A percentile compares a stretch with the other conserved stretches of the same genome.
phyloP scores from a whole-genome alignment of 2,888 invertebrate genomes.

The Liodrosophila aerea region DNA sequence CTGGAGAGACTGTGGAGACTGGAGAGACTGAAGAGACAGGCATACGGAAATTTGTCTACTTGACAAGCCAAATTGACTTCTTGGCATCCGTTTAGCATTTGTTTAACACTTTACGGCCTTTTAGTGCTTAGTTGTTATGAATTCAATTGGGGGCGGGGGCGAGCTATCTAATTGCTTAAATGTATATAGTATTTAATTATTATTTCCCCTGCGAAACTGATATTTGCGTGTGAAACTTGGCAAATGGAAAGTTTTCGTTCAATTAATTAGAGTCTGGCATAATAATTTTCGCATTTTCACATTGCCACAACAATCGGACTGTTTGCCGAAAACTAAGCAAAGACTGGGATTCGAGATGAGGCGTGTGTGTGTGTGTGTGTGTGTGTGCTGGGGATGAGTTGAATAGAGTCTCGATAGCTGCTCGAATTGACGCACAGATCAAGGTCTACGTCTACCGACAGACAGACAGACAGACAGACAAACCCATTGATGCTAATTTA shows the following conservation, averaged over 20 bases:
- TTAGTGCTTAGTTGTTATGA: constrained; percentile 29
- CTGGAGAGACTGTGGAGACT: too few relatives aligned
- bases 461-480: not conserved
- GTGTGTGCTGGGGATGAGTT: too few relatives aligned
- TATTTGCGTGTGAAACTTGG: constrained; percentile 48
- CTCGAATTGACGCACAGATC: constrained; percentile 15
- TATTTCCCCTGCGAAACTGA: constrained; percentile 1
- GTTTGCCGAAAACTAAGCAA: not conserved
- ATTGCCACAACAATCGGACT: not conserved
- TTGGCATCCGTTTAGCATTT: constrained; percentile 29
- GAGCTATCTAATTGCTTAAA: constrained; percentile 1
- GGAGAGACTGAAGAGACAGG: too few relatives aligned
- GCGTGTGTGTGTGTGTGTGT: too few relatives aligned
- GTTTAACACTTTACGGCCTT: constrained; percentile 37
- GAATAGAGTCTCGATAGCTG: too few relatives aligned
- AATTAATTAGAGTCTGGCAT: constrained; percentile 43
- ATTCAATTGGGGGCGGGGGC: not conserved
- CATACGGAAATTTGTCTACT: not conserved
- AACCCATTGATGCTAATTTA: not conserved
- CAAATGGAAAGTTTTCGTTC: constrained; percentile 57
- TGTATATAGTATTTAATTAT: constrained; percentile 3
- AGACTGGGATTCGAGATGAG: not conserved
- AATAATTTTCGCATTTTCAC: not conserved
- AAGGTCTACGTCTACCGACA: constrained; percentile 7
- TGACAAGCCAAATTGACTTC: constrained; percentile 26